These are phyloP conservation scores for Acleris holmiana DNA, from an alignment of 2,888 invertebrate genomes.

Conservation along the genomic window DNA sequence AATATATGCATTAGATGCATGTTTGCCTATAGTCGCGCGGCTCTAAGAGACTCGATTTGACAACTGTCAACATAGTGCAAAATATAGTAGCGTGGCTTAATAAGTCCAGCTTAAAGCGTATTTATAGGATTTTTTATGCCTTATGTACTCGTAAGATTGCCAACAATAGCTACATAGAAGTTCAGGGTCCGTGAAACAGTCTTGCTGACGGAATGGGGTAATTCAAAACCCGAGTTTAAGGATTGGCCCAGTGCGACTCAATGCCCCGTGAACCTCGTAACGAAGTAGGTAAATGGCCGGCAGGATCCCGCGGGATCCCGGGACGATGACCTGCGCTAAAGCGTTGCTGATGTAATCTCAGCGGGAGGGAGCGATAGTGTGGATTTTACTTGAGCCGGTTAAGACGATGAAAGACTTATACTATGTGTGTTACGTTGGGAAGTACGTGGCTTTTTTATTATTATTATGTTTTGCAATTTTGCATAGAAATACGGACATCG, in stretches of 20 bases:
- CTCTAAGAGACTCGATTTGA: no score
- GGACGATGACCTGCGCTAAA: constrained; percentile 11
- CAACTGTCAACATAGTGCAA: no score
- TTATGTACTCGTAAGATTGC: not conserved
- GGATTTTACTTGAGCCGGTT: not conserved
- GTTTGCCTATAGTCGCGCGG: no score
- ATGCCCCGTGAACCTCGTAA: constrained; percentile 2
- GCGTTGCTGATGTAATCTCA: constrained; percentile 8
- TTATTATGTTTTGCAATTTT: no score
- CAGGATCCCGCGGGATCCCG: constrained; percentile 10
- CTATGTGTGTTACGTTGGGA: no score
- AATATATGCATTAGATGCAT: no score
- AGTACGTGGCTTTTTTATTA: no score
- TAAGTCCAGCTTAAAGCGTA: no score
- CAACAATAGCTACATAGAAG: not conserved
- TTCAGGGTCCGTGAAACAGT: not conserved
- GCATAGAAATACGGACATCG: no score
- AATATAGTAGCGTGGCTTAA: no score
- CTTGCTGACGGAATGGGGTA: not conserved
- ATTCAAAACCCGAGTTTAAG: not conserved
- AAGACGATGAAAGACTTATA: not conserved
- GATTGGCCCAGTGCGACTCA: not conserved
- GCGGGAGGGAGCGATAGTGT: constrained; percentile 3
- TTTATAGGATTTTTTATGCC: no score
- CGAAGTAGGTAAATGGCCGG: constrained; percentile 15